Evolutionary conservation across 30 jellyfish, hydroid and myxozoan species (phyloP), one percentile per base, ranked within the genome.

Genomic region (Hydractinia echinata): DNA sequence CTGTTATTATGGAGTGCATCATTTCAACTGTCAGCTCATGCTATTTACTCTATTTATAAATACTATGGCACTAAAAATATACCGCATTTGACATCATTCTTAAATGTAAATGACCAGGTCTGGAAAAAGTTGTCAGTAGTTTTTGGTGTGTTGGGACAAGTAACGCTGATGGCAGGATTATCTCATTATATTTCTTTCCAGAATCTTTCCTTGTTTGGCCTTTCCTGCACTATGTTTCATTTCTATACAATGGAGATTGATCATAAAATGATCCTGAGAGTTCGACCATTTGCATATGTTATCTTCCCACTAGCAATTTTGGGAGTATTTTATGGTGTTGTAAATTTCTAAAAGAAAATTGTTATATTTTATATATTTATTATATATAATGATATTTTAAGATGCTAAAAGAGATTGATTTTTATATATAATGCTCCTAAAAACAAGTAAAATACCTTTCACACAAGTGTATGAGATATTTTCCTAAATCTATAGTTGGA

Each of bases 221-320:
- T 71, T n/a, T 8, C 53, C 13, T 20, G 3, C 13, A 52, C 60
- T 71, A 52, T 71, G 60, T 48, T 48, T 6, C 81, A 71, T 71
- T 71, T 71, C 66, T 71, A 71, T 60, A 71, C 67, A 9, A 71
- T 71, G 81, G 81, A 71, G 51, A 52, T 71, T 71, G 81, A 71
- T 71, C 81, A 71, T 52, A 71, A 71, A 20, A 20, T 20, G n/a
- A 50, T 20, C 60, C 50, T 71, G 4, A 30, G 81, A 30, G 81
- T 71, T n/a, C 81, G 81, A 48, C 81, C 81, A 7, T 71, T 20
- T 15, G 81, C 81, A 9, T 71, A 71, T 50, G 61, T 71, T 11
- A 58, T 71, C 53, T 71, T 71, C 81, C 81, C 81, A 8, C n/a
- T 71, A 52, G 61, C 81, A 52, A 15, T 71, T 54, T 60, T 71